Conservation (phyloP, 2,797 vertebrate species). For the Etheostoma perlongum region DNA sequence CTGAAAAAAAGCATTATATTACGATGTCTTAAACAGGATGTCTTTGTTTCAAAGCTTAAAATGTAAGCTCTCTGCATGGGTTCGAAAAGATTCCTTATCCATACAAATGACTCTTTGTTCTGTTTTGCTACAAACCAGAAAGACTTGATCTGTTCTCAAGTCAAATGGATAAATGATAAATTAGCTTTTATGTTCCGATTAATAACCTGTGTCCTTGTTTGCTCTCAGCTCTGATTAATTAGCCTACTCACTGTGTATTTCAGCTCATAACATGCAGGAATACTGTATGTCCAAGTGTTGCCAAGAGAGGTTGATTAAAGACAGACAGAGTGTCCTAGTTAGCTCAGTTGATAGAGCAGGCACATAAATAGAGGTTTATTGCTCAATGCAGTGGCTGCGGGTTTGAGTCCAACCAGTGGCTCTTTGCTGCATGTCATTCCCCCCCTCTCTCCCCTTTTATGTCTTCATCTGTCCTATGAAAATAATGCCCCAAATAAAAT, state of each 20-base stretch:
- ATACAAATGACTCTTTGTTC: background rate
- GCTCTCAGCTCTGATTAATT: conserved; percentile 2
- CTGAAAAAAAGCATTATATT: background rate
- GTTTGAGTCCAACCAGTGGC: too few species aligned
- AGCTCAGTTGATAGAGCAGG: too few species aligned
- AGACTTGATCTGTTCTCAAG: background rate
- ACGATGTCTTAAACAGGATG: background rate
- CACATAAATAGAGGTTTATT: too few species aligned
- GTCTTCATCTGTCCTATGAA: too few species aligned
- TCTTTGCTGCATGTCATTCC: too few species aligned
- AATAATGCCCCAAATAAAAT: too few species aligned
- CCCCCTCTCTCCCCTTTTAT: too few species aligned
- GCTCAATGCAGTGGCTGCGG: too few species aligned
- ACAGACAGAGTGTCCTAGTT: background rate
- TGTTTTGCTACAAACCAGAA: background rate
- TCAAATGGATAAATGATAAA: background rate
- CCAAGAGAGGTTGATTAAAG: conserved; percentile 12
- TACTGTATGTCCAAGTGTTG: background rate
- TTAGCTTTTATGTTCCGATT: background rate
- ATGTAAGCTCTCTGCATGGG: background rate
- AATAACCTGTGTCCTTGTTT: conserved; percentile 2
- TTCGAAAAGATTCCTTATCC: background rate
- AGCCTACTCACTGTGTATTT: background rate
- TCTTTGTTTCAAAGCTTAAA: background rate
- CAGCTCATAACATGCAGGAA: conserved; percentile 2